Evolutionary conservation across 1,140 invertebrate species (phyloP).

Genomic region (Orussus abietinus): DNA sequence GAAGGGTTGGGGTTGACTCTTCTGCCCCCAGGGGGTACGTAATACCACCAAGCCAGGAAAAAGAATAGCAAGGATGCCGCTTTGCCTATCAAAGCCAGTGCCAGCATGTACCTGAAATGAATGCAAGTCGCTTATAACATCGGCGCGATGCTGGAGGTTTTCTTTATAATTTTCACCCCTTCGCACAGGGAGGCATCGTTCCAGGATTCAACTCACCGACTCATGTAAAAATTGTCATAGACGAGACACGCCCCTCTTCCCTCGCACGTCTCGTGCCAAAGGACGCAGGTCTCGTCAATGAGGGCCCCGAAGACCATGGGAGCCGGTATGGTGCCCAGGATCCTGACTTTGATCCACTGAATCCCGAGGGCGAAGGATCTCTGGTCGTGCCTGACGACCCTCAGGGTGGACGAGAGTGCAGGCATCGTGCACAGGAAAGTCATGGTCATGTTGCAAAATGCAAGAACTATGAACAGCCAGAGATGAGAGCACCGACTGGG

Average conservation of each 20-base stretch:
- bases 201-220: slow-evolving; percentile 53
- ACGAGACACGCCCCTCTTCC: slow-evolving; percentile 64
- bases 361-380: slow-evolving; percentile 81
- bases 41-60: slow-evolving; percentile 67
- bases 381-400: slow-evolving; percentile 78
- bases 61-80: slow-evolving; percentile 63
- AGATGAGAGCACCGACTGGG: slow-evolving; percentile 61
- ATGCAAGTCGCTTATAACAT: slow-evolving; percentile 6
- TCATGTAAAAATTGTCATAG: slow-evolving; percentile 69
- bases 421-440: slow-evolving; percentile 77
- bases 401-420: slow-evolving; percentile 69
- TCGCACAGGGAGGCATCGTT: too few relatives aligned
- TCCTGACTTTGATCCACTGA: slow-evolving; percentile 80
- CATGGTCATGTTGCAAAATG: slow-evolving; percentile 71
- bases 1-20: slow-evolving; percentile 21
- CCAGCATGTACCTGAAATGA: slow-evolving; percentile 62
- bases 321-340: slow-evolving; percentile 80
- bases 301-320: slow-evolving; percentile 80
- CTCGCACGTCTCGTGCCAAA: slow-evolving; percentile 67
- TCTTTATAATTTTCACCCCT: too few relatives aligned
- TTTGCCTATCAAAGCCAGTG: slow-evolving; percentile 62
- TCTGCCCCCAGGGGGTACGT: slow-evolving; percentile 56
- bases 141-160: too few relatives aligned
- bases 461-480: slow-evolving; percentile 63
- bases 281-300: slow-evolving; percentile 77